Conservation (phyloP, 2,888 invertebrate species). For the Tetramorium bicarinatum region DNA sequence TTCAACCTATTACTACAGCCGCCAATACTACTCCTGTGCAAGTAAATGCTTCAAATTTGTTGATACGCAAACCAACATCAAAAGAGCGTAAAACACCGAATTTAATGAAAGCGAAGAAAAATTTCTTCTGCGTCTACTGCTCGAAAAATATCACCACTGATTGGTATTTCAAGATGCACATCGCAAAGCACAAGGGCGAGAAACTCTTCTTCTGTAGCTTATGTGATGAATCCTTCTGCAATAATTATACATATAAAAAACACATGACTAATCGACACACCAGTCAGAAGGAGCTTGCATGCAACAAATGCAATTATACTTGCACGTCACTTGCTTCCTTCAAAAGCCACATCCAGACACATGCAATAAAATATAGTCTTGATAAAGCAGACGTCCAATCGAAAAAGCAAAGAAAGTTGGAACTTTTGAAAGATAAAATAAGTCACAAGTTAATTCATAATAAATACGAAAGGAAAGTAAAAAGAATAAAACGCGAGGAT, state of each 20-base stretch:
- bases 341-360: slow-evolving; percentile 69
- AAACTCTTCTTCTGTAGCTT: slow-evolving; percentile 78
- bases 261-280: slow-evolving; percentile 70
- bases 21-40: background rate
- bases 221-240: slow-evolving; percentile 80
- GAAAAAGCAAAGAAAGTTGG: slow-evolving; percentile 19
- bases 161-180: slow-evolving; percentile 84
- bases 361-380: slow-evolving; percentile 41
- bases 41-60: background rate
- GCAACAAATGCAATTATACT: slow-evolving; percentile 70
- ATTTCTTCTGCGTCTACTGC: slow-evolving; percentile 81
- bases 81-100: slow-evolving; percentile 8
- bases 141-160: slow-evolving; percentile 82
- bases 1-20: slow-evolving; percentile 45
- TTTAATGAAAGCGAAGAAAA: slow-evolving; percentile 62
- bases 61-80: background rate
- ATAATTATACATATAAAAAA: slow-evolving; percentile 78
- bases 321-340: slow-evolving; percentile 64
- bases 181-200: slow-evolving; percentile 81
- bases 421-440: slow-evolving; percentile 2
- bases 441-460: slow-evolving; percentile 4
- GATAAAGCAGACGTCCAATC: background rate
- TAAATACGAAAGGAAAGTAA: background rate
- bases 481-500: background rate
- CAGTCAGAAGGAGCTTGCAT: slow-evolving; percentile 75